Base-by-base conservation (phyloP, 2,888 invertebrate genomes). In the Iphiclides podalirius region DNA sequence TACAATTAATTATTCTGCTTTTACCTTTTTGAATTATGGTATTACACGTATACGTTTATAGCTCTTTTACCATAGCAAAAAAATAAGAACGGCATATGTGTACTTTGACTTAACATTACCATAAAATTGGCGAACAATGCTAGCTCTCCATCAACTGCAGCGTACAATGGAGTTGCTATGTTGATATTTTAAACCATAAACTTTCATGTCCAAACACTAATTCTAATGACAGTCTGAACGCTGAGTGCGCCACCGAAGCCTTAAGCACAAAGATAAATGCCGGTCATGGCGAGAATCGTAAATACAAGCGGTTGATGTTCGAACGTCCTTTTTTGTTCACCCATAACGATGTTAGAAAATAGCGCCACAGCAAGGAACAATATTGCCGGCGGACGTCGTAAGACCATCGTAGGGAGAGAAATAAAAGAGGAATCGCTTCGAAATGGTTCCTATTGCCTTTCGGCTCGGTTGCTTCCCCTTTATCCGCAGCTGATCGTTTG, bases 401-500 rank as follows among this genome's bases (percentile, higher is more conserved):
- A 73, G 60, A 60, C 59, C 59, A 58, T 54, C 58, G 64, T 61
- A 68, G 65, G 67, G 55, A 62, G 64, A 76, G 80, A 79, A 79
- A 76, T 75, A 79, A 79, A 78, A 73, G 64, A 65, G 70, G 70
- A 69, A 79, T 79, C 79, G 75, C 80, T 82, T 79, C 79, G 79
- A 77, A 82, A 79, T 82, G 68, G 78, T 80, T 79, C 70, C 71
- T 81, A 84, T 83, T 76, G 78, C 65, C 72, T 67, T 69, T 74
- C 60, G 73, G 75, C 70, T 70, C 70, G 66, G 79, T 72, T 71
- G 74, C 77, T 76, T 79, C 75, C 78, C 78, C 75, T 78, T 85
- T 86, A 86, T 86, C 86, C 80, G 76, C 72, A 77, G 75, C 75
- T 78, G 83, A 85, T 86, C 85, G 76, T 64, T 75, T 81, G 83